phyloP scores from a whole-genome alignment of 2,113 vertebrate genomes.

The Mustelus asterias region DNA sequence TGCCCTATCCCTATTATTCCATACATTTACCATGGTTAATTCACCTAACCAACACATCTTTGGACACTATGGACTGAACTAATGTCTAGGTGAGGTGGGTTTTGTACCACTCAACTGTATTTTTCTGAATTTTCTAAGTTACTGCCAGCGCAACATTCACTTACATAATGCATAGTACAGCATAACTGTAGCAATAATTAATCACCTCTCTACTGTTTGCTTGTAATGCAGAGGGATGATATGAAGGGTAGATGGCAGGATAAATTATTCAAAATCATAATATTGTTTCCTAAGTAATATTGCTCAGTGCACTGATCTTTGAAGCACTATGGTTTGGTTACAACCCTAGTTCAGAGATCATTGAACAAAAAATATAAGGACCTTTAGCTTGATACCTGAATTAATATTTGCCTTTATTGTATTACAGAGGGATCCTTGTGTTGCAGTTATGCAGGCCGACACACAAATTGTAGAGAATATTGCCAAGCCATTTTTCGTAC shows the following conservation, averaged over 20 bases:
- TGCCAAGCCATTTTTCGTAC: conserved; percentile 98
- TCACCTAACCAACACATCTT: no score
- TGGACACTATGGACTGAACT: background rate
- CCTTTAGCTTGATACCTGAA: conserved; percentile 35
- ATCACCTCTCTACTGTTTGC: background rate
- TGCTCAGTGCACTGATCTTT: background rate
- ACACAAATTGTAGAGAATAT: conserved; percentile 91
- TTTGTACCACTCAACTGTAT: background rate
- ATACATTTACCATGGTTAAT: no score
- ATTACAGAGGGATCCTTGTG: conserved; percentile 88
- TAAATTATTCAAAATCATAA: background rate
- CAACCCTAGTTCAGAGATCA: background rate
- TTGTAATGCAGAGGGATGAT: background rate
- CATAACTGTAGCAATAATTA: background rate
- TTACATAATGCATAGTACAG: background rate
- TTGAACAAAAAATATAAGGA: background rate
- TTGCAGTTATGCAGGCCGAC: conserved; percentile 89
- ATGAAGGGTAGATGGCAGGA: background rate
- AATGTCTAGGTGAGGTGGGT: background rate
- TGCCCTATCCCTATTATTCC: no score
- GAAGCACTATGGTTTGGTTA: background rate
- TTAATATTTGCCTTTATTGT: conserved; percentile 42
- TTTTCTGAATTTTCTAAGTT: background rate
- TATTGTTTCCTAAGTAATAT: background rate
- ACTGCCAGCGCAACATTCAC: background rate